Base-by-base conservation (phyloP, 2,888 invertebrate genomes). In the Dynastes hyllus region DNA sequence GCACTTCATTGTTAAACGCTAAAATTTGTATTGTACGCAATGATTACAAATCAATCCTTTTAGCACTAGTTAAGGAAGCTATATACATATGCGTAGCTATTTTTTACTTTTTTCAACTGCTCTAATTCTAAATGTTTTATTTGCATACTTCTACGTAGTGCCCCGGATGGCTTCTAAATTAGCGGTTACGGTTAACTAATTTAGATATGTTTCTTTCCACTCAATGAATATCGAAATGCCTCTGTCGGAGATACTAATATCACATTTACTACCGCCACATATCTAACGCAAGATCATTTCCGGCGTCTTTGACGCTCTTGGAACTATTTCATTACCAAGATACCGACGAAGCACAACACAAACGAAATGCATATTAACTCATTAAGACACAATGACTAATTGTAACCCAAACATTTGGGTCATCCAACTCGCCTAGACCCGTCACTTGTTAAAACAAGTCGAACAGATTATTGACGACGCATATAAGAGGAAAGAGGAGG, bases 361-460 rank as follows among this genome's bases (percentile, higher is more conserved):
- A 75, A 45, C 13, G 61, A 61, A 50, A 61, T 61, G 61, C 63
- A 73, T 73, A 65, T 71, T 71, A 78, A 66, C 61, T 71, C 55
- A 78, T 78, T 73, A 78, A 71, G 78, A 78, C 63, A 61, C 70
- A 73, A 70, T 71, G 78, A 78, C 63, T 78, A 78, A 78, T 78
- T 71, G 55, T 66, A 71, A 69, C 51, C 67, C 63, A 79, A 79
- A 79, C 79, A 79, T 67, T 77, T 79, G 65, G 79, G 79, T 79
- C 79, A 79, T 63, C 79, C 67, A 79, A 79, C 79, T 51, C 79
- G 70, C 69, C 69, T 37, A 65, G 63, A 69, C 70, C 37, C 66
- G 61, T 67, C 79, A 79, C 79, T 76, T 76, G 75, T 76, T 69
- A 76, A 79, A 79, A 75, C 76, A 76, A 61, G 70, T 50, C 73